Evolutionary conservation across 1,140 invertebrate species (phyloP).

Genomic region (Hyphantria cunea): DNA sequence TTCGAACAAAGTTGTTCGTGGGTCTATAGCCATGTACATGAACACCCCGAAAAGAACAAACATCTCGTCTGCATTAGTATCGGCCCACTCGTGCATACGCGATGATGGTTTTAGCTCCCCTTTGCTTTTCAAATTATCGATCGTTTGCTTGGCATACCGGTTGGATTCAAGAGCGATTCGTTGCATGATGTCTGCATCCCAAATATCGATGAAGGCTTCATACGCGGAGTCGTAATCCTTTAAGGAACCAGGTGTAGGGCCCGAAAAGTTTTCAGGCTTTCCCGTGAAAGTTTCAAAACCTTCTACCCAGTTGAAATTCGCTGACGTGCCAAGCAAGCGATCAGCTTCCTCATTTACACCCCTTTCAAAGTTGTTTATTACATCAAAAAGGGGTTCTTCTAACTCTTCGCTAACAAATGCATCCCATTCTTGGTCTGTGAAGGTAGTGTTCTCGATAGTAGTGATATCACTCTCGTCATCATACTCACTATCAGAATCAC

Average conservation of each 20-base stretch:
- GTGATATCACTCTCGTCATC: too few species aligned
- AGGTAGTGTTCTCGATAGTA: too few species aligned
- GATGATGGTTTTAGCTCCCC: too few species aligned
- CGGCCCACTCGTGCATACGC: too few species aligned
- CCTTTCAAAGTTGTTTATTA: neutral
- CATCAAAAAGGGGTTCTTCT: neutral
- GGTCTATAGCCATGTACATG: too few species aligned
- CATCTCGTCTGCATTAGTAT: constrained; percentile 9
- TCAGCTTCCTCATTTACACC: constrained; percentile 7
- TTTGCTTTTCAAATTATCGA: neutral
- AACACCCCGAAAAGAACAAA: neutral
- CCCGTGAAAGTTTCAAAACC: constrained; percentile 16
- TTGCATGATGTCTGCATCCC: constrained; percentile 20
- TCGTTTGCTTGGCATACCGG: constrained; percentile 5
- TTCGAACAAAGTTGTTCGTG: constrained; percentile 1
- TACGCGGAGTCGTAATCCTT: constrained; percentile 27
- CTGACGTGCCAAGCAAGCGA: too few species aligned
- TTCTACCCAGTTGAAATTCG: constrained; percentile 1
- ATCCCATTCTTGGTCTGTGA: too few species aligned
- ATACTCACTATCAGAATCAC: too few species aligned
- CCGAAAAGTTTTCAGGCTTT: constrained; percentile 19
- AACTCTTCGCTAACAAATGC: neutral
- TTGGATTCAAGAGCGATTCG: constrained; percentile 24
- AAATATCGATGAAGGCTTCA: constrained; percentile 30
- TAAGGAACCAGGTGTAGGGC: constrained; percentile 20